These are phyloP conservation scores for Stomorhina lunata DNA, from an alignment of 2,888 invertebrate genomes.

Conservation along the genomic window DNA sequence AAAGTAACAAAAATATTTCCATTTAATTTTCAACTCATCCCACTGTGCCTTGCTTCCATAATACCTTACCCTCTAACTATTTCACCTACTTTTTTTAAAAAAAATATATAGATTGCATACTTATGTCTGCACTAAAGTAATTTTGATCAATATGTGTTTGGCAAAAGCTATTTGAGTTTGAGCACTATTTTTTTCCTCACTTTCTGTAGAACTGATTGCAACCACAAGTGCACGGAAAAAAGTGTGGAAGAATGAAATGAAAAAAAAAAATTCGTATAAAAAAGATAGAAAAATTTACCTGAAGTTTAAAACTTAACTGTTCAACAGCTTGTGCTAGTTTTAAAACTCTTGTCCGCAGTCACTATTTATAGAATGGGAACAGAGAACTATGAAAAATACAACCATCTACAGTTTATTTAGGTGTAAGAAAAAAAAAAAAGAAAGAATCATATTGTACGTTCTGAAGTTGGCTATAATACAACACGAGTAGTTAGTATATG, in stretches of 20 bases:
- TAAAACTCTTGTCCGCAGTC: conserved; percentile 36
- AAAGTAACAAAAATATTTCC: no score
- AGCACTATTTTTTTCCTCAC: background rate
- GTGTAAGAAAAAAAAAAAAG: conserved; percentile 13
- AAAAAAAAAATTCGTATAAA: no score
- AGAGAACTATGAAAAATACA: background rate
- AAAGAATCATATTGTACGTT: no score
- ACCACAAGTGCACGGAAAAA: conserved; percentile 43
- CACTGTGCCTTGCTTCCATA: no score
- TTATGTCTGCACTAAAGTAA: background rate
- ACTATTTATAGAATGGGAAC: background rate
- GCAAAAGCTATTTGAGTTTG: conserved; percentile 24
- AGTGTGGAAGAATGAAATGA: conserved; percentile 13
- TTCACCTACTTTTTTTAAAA: background rate
- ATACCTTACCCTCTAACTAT: background rate
- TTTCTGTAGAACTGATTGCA: conserved; percentile 31
- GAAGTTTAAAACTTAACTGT: conserved; percentile 50
- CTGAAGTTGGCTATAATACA: no score
- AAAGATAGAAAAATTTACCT: no score
- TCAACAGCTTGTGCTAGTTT: conserved; percentile 58
- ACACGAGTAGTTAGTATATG: background rate
- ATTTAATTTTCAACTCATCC: no score
- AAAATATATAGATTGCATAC: background rate
- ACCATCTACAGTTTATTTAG: conserved; percentile 4
- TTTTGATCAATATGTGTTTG: conserved; percentile 44